phyloP scores from a whole-genome alignment of 2,888 invertebrate genomes.

The Smittia aterrima region DNA sequence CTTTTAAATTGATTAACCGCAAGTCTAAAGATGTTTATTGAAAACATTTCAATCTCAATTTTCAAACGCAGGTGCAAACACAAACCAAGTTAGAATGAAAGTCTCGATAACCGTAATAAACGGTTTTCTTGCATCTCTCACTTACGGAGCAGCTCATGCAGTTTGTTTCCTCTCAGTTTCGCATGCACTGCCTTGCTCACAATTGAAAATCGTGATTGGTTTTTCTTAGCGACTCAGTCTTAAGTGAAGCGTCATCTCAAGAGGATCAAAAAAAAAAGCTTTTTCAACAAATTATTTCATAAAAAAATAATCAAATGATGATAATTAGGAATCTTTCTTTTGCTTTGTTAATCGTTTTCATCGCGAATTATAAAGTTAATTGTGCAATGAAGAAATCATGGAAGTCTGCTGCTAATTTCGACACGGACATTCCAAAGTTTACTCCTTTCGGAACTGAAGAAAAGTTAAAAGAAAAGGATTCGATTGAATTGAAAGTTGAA shows the following conservation, averaged over 20 bases:
- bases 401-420: slow-evolving; percentile 40
- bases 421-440: slow-evolving; percentile 41
- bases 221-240: not conserved
- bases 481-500: not conserved
- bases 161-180: not conserved
- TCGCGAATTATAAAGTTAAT: not conserved
- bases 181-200: not conserved
- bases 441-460: slow-evolving; percentile 37
- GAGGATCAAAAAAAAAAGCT: not conserved
- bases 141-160: not conserved
- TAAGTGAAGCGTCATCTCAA: not conserved
- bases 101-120: not conserved
- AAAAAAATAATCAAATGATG: too few relatives aligned
- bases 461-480: not conserved
- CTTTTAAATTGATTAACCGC: too few relatives aligned
- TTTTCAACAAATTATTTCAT: not conserved
- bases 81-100: too few relatives aligned
- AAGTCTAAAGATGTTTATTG: too few relatives aligned
- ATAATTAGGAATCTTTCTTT: too few relatives aligned
- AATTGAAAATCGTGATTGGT: too few relatives aligned
- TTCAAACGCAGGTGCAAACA: too few relatives aligned
- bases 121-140: not conserved
- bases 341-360: not conserved
- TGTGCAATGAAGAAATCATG: slow-evolving; percentile 41
- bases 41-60: too few relatives aligned